These are phyloP conservation scores for Arenicola marina DNA, from an alignment of 2,888 invertebrate species.

Conservation along the genomic window DNA sequence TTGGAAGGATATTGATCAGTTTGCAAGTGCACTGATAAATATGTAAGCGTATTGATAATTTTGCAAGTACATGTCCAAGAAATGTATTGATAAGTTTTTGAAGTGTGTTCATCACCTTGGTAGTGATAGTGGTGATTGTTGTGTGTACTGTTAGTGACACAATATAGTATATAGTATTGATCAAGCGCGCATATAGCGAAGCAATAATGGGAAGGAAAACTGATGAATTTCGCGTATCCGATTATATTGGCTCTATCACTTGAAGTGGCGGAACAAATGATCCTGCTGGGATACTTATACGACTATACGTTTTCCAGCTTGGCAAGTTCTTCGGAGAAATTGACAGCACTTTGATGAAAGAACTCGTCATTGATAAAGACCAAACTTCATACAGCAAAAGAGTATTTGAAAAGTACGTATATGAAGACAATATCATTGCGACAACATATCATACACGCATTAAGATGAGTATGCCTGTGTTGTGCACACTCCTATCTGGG, in stretches of 20 bases:
- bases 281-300: too few species aligned
- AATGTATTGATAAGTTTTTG: too few species aligned
- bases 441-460: neutral
- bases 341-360: slow-evolving; percentile 68
- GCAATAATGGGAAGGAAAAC: neutral
- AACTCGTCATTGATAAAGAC: slow-evolving; percentile 17
- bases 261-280: too few species aligned
- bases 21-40: too few species aligned
- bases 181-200: too few species aligned
- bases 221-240: neutral
- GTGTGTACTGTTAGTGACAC: too few species aligned
- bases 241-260: neutral
- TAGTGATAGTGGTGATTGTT: too few species aligned
- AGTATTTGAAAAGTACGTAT: slow-evolving; percentile 24
- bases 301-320: slow-evolving; percentile 33
- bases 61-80: too few species aligned
- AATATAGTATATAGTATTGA: too few species aligned
- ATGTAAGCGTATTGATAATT: too few species aligned
- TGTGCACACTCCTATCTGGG: neutral
- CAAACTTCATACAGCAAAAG: slow-evolving; percentile 5
- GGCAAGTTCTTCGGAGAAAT: slow-evolving; percentile 93
- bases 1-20: too few species aligned
- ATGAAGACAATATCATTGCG: neutral
- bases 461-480: neutral
- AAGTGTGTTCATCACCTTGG: too few species aligned